These are phyloP conservation scores for Tetropium fuscum DNA, from an alignment of 2,888 invertebrate species.

Conservation along the genomic window DNA sequence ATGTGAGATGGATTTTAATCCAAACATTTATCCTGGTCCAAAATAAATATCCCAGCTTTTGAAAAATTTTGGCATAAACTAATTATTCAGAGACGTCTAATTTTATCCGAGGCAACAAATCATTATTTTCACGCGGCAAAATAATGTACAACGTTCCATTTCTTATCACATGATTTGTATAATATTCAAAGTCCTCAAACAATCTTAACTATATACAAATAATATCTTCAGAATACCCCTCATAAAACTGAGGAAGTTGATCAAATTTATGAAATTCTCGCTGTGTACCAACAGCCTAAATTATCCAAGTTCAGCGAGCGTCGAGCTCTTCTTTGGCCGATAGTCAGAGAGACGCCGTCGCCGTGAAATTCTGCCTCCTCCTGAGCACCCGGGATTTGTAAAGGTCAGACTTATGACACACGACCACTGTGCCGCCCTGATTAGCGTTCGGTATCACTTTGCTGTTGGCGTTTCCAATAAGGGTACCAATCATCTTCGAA, in stretches of 20 bases:
- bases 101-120: slow-evolving; percentile 7
- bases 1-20: neutral
- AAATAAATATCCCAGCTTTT: slow-evolving; percentile 10
- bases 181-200: slow-evolving; percentile 9
- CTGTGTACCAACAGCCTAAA: slow-evolving; percentile 15
- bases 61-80: slow-evolving; percentile 1
- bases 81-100: slow-evolving; percentile 8
- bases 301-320: slow-evolving; percentile 48
- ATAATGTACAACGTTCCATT: neutral
- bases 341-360: slow-evolving; percentile 78
- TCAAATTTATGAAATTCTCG: slow-evolving; percentile 13
- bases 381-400: slow-evolving; percentile 71
- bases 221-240: slow-evolving; percentile 36
- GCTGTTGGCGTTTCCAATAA: slow-evolving; percentile 71
- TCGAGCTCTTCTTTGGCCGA: slow-evolving; percentile 59
- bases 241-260: slow-evolving; percentile 61
- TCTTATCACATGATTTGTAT: slow-evolving; percentile 9
- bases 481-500: slow-evolving; percentile 82
- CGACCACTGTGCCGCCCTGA: slow-evolving; percentile 71
- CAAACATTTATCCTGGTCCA: slow-evolving; percentile 7
- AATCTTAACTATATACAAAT: slow-evolving; percentile 17
- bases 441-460: slow-evolving; percentile 61
- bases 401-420: slow-evolving; percentile 72
- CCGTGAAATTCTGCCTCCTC: slow-evolving; percentile 71
- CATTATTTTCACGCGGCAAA: neutral